A percentile compares a stretch with the other conserved stretches of the same genome.
Conservation (phyloP, 2,797 vertebrate genomes). For the Manis pentadactyla region DNA sequence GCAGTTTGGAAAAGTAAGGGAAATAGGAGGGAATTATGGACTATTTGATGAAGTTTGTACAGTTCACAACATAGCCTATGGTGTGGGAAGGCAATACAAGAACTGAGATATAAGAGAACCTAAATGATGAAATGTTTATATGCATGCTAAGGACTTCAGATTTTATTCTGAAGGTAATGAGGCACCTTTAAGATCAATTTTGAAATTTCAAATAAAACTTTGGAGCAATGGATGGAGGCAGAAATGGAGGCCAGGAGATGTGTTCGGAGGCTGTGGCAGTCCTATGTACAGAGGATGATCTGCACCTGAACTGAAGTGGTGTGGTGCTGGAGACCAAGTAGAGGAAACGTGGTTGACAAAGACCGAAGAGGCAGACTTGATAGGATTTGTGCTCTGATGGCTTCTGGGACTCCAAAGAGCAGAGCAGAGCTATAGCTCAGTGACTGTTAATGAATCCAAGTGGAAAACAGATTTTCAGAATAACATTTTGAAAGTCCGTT, state of each 20-base stretch:
- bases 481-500: neutral
- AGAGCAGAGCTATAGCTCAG: neutral
- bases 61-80: neutral
- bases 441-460: neutral
- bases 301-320: neutral
- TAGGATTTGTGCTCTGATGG: neutral
- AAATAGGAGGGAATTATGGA: neutral
- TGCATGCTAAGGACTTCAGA: neutral
- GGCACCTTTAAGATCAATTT: neutral
- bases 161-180: neutral
- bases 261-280: neutral
- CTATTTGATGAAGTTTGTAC: neutral
- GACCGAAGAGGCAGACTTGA: too few species aligned
- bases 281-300: accelerated
- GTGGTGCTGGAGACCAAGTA: neutral
- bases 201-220: neutral
- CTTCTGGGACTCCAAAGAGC: too few species aligned
- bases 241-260: neutral
- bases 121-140: neutral
- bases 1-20: neutral
- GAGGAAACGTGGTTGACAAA: neutral
- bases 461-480: neutral
- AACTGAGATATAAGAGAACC: neutral
- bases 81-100: neutral
- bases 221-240: neutral